These are phyloP conservation scores for Proales similis DNA, from an alignment of 1,140 invertebrate species.

Conservation along the genomic window DNA sequence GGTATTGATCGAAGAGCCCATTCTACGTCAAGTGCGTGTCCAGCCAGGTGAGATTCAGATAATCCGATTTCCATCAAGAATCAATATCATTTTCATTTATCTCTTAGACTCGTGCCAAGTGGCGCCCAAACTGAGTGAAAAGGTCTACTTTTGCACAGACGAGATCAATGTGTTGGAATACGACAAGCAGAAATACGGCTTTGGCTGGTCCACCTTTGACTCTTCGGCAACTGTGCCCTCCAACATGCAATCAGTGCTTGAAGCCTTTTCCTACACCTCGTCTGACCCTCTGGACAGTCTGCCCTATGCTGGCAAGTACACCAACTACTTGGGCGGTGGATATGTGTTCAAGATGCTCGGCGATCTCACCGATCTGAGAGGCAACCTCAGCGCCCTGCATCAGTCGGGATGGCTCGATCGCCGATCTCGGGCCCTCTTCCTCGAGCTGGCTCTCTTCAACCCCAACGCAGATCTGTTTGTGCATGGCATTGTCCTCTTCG, in stretches of 20 bases:
- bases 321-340: constrained; percentile 57
- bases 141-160: neutral
- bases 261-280: neutral
- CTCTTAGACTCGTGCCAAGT: constrained; percentile 7
- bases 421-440: constrained; percentile 58
- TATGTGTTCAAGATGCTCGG: constrained; percentile 56
- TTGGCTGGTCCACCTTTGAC: constrained; percentile 37
- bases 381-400: neutral
- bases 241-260: constrained; percentile 11
- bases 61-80: no score
- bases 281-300: constrained; percentile 47
- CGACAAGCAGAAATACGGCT: constrained; percentile 36
- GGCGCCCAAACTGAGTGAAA: neutral
- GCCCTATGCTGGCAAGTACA: constrained; percentile 53
- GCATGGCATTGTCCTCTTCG: constrained; percentile 56
- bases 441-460: constrained; percentile 64
- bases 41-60: no score
- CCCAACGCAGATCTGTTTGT: constrained; percentile 62
- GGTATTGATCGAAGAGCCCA: constrained; percentile 58
- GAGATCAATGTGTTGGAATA: constrained; percentile 1
- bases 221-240: constrained; percentile 38
- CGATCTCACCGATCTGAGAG: constrained; percentile 44
- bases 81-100: no score
- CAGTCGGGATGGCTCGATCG: constrained; percentile 58
- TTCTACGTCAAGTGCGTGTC: constrained; percentile 55